A percentile compares a stretch with the other conserved stretches of the same genome.
These are phyloP conservation scores for Diabrotica virgifera DNA, from an alignment of 1,140 invertebrate species.

Conservation along the genomic window DNA sequence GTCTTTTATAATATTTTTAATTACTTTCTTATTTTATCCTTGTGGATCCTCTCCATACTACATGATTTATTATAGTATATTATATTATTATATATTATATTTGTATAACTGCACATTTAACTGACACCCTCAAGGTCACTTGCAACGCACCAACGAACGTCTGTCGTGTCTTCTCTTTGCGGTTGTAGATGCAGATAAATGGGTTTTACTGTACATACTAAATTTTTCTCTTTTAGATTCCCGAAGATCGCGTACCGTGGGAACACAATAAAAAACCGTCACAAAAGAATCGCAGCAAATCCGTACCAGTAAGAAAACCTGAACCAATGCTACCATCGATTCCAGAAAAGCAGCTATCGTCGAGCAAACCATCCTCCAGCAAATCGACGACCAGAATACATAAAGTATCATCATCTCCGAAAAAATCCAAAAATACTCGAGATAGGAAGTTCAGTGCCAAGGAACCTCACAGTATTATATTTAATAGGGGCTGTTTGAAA, in stretches of 20 bases:
- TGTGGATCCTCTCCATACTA: too few species aligned
- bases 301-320: slow-evolving; percentile 28
- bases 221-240: slow-evolving; percentile 35
- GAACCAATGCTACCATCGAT: slow-evolving; percentile 9
- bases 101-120: too few species aligned
- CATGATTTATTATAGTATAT: too few species aligned
- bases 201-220: too few species aligned
- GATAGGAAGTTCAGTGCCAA: slow-evolving; percentile 16
- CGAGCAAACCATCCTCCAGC: slow-evolving; percentile 5
- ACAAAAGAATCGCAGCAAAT: slow-evolving; percentile 30
- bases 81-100: too few species aligned
- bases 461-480: slow-evolving; percentile 36
- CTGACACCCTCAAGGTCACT: too few species aligned
- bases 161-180: too few species aligned
- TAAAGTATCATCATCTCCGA: not conserved
- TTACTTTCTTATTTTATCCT: too few species aligned
- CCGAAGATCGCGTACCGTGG: slow-evolving; percentile 52
- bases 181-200: too few species aligned
- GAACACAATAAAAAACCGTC: slow-evolving; percentile 39
- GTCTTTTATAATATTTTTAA: too few species aligned
- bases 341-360: slow-evolving; percentile 14
- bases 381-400: not conserved
- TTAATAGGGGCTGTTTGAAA: slow-evolving; percentile 42
- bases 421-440: slow-evolving; percentile 11
- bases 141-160: too few species aligned